Evolutionary conservation across 2,888 invertebrate genomes (phyloP).

Genomic region (Chymomyza procnemis): DNA sequence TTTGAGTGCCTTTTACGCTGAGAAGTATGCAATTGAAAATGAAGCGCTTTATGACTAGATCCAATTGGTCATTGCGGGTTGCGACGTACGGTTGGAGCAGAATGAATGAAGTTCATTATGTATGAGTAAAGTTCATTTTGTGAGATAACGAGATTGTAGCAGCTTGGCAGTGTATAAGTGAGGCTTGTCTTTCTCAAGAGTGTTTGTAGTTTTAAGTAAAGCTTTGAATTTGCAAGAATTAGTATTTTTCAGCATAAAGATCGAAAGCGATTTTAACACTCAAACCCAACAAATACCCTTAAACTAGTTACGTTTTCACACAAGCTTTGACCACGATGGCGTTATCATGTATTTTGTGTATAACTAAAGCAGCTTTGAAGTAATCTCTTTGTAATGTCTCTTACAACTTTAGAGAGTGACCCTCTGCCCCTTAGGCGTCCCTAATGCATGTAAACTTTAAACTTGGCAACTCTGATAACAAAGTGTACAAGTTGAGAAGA

Average conservation of each 20-base stretch:
- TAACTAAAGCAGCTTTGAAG: not conserved
- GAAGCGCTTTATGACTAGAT: constrained; percentile 1
- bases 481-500: not conserved
- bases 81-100: not conserved
- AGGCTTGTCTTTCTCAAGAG: too few species aligned
- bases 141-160: too few species aligned
- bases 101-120: not conserved
- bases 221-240: too few species aligned
- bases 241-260: too few species aligned
- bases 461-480: constrained; percentile 20
- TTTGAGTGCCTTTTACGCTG: not conserved
- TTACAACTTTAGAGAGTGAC: not conserved
- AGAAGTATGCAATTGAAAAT: constrained; percentile 38
- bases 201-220: too few species aligned
- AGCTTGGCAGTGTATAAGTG: too few species aligned
- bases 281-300: too few species aligned
- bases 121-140: not conserved
- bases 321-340: too few species aligned
- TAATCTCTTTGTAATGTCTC: too few species aligned
- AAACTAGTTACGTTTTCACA: too few species aligned
- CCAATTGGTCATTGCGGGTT: not conserved
- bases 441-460: constrained; percentile 49
- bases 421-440: not conserved
- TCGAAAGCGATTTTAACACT: too few species aligned
- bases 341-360: too few species aligned